Evolutionary conservation across 2,888 invertebrate genomes (phyloP), one percentile per base, ranked within the genome.

Genomic region (Congeria kusceri): DNA sequence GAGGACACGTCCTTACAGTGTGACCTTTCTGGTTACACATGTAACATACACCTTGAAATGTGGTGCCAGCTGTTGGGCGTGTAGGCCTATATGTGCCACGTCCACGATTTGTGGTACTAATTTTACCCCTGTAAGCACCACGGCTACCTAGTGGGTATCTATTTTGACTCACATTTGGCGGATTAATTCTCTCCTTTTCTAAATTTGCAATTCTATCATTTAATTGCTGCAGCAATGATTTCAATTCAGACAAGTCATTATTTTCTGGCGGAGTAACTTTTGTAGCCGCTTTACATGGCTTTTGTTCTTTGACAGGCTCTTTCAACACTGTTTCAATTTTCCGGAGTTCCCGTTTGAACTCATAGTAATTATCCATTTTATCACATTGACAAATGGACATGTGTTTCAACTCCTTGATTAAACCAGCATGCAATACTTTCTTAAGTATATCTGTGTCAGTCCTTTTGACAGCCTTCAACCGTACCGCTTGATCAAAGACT

Each of bases 301-400:
- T 63, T 11, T n/a, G 46, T 27, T 47, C 63, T 3, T 62, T 20
- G 5, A 28, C 15, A n/a, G n/a, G n/a, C n/a, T n/a, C n/a, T n/a
- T 11, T n/a, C 9, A n/a, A 13, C 5, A 44, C 56, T 3, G 58
- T 5, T 58, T 67, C 57, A 9, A 67, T 32, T n/a, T 44, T 57
- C n/a, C 73, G 20, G 1, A 73, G 29, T 62, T 73, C 73, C 20
- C 15, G 46, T 29, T 67, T 73, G 46, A 73, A 73, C 0, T 57
- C 57, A 44, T 67, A 44, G 46, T 67, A 67, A 29, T 20, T 29
- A 1, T 2, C 29, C 3, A 67, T 57, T 20, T 67, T 57, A 25
- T 67, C 67, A 7, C 20, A 18, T 25, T 67, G 58, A 39, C 58
- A 58, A 5, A 44, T 32, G 3, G 57, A 32, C 58, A 67, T 57